phyloP scores from a whole-genome alignment of 1,140 invertebrate genomes.

The Zaprionus capensis region DNA sequence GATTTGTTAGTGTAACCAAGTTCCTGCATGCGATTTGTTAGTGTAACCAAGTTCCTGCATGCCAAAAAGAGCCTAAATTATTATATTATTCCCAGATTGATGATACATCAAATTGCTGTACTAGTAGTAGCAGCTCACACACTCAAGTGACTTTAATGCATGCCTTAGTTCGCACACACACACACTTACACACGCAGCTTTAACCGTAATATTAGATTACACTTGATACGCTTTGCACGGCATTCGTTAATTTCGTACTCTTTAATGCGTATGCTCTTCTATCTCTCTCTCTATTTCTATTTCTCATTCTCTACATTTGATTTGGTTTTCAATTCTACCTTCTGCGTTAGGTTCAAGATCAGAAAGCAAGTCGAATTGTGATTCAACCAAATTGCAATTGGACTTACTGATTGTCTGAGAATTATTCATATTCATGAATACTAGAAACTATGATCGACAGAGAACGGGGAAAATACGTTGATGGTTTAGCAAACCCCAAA shows the following conservation, averaged over 20 bases:
- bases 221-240: slow-evolving; percentile 45
- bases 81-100: not conserved
- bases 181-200: slow-evolving; percentile 11
- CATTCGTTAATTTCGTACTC: slow-evolving; percentile 57
- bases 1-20: too few relatives aligned
- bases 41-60: too few relatives aligned
- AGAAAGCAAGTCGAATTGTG: slow-evolving; percentile 29
- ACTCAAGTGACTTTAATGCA: slow-evolving; percentile 66
- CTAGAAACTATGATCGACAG: not conserved
- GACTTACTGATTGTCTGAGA: not conserved
- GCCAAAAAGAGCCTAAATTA: not conserved
- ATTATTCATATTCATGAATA: not conserved
- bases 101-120: slow-evolving; percentile 31
- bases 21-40: too few relatives aligned
- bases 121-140: slow-evolving; percentile 32
- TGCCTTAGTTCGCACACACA: slow-evolving; percentile 34
- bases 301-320: slow-evolving; percentile 16
- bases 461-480: not conserved
- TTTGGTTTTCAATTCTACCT: slow-evolving; percentile 7
- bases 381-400: slow-evolving; percentile 22
- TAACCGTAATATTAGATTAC: slow-evolving; percentile 57
- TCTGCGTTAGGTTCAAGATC: slow-evolving; percentile 59
- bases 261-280: slow-evolving; percentile 27
- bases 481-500: not conserved
- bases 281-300: not conserved